Base-by-base conservation (phyloP, 1,140 invertebrate genomes). In the Archivesica marissinica region DNA sequence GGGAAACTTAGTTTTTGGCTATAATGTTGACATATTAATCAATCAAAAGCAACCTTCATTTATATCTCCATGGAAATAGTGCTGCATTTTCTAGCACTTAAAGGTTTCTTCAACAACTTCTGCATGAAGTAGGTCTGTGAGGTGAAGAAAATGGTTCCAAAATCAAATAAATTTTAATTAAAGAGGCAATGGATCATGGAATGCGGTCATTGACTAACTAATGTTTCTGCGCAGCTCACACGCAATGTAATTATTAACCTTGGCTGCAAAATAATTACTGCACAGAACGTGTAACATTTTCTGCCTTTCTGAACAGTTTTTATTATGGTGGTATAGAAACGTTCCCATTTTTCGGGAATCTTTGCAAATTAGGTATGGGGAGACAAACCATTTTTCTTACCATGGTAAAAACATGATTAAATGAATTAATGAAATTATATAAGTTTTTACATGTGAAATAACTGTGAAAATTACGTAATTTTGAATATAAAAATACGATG, bases 1-100 rank as follows among this genome's bases (percentile, higher is more conserved):
- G 30, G 66, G 50, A 54, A 75, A 54, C 52, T 83, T 72, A 75
- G 68, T 83, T 74, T 83, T 83, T 83, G 41, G 50, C 68, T 64
- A 59, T 47, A 74, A 74, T 75, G 68, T 72, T 83, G 80, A 75
- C 80, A 83, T 75, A 70, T 83, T 83, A 83, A 83, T 83, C 80
- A 83, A 83, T 83, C 80, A 83, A 30, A 59, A 41, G 25, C 30
- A 54, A 56, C 80, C 80, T 50, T 39, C 15, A 47, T 52, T 52
- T 83, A 59, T 50, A 11, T 74, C 68, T 75, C 70, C 7, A 13
- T 75, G 80, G 80, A 83, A 83, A 83, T 83, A 52, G 47, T 50
- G 30, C 50, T 44, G 68, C 56, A 75, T 75, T 72, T 72, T 74
- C 50, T 75, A 20, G 54, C 80, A 83, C 80, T 72, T 61, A 74